These are phyloP conservation scores for Ia io DNA, from an alignment of 2,113 vertebrate species.

Conservation along the genomic window DNA sequence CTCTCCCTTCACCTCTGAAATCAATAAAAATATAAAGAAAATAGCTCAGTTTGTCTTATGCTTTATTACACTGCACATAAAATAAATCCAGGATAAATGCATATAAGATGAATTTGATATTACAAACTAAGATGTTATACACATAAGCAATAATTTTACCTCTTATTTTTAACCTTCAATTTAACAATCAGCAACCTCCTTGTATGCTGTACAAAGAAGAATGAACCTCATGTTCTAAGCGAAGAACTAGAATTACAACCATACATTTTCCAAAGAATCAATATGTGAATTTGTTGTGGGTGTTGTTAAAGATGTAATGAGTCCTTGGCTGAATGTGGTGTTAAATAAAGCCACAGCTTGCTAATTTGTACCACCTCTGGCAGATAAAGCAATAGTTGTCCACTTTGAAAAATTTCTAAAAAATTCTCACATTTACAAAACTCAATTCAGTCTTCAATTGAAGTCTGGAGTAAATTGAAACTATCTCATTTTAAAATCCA, in stretches of 20 bases:
- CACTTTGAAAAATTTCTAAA: neutral
- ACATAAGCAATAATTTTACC: neutral
- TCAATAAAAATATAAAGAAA: neutral
- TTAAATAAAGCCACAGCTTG: neutral
- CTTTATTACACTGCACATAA: neutral
- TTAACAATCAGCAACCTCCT: neutral
- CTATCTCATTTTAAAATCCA: neutral
- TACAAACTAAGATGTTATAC: neutral
- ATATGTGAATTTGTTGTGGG: neutral
- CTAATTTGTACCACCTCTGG: neutral
- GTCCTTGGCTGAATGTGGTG: neutral
- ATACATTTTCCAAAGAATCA: neutral
- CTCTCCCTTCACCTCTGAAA: too few species aligned
- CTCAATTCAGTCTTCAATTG: neutral
- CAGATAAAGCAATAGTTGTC: neutral
- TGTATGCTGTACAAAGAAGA: neutral
- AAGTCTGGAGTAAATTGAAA: slow-evolving; percentile 13
- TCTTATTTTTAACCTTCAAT: neutral
- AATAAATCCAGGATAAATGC: neutral
- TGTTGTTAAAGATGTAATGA: neutral
- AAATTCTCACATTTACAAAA: neutral
- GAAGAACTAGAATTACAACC: neutral
- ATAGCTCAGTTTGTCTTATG: neutral
- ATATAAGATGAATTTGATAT: neutral
- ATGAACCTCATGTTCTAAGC: neutral